phyloP scores from a whole-genome alignment of 2,113 vertebrate genomes.

The Manacus vitellinus region DNA sequence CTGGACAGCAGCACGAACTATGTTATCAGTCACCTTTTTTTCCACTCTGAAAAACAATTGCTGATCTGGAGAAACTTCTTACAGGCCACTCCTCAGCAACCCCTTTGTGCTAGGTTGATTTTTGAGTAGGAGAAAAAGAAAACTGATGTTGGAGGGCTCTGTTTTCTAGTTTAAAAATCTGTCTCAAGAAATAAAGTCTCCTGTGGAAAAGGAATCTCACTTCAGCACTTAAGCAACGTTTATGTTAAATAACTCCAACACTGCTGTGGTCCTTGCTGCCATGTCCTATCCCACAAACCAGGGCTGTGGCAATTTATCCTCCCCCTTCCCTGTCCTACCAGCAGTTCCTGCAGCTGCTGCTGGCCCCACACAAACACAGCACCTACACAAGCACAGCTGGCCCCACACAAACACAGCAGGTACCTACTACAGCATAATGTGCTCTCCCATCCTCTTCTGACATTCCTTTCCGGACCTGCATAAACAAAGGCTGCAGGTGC shows the following conservation, averaged over 20 bases:
- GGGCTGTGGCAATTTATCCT: not conserved
- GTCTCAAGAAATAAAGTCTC: not conserved
- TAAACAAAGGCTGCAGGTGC: slow-evolving; percentile 88
- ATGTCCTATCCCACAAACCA: not conserved
- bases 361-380: not conserved
- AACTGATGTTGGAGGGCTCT: not conserved
- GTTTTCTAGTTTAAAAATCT: not conserved
- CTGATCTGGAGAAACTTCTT: not conserved
- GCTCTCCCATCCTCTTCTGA: slow-evolving; percentile 83
- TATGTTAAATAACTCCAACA: not conserved
- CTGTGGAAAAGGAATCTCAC: not conserved
- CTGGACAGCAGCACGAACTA: not conserved
- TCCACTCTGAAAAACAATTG: not conserved
- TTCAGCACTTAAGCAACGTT: not conserved
- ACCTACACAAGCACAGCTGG: not conserved
- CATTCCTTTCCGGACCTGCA: slow-evolving; percentile 89
- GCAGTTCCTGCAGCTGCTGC: not conserved
- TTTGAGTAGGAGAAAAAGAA: not conserved
- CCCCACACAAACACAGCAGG: not conserved
- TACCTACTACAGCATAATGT: slow-evolving; percentile 86
- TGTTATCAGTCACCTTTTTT: not conserved
- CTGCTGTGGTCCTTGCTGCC: not conserved
- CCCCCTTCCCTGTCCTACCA: not conserved
- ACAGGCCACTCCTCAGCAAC: not conserved
- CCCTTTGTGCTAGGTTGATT: not conserved